phyloP scores from a whole-genome alignment of 2,113 vertebrate genomes.

The Vidua macroura region DNA sequence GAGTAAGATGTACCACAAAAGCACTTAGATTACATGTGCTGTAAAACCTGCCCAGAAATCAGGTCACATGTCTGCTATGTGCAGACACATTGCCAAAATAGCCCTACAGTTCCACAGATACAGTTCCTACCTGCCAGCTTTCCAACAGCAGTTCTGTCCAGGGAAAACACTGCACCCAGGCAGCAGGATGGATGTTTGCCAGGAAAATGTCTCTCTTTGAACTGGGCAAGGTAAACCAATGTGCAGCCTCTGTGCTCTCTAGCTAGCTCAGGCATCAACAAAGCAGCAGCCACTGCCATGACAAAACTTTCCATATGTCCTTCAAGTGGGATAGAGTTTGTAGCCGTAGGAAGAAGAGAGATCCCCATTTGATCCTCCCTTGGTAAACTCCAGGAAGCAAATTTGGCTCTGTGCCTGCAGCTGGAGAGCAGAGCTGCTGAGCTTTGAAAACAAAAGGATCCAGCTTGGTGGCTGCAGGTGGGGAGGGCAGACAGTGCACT shows the following conservation, averaged over 20 bases:
- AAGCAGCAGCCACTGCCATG: not conserved
- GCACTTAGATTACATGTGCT: not conserved
- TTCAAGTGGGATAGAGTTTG: not conserved
- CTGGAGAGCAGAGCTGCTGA: not conserved
- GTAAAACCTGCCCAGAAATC: not conserved
- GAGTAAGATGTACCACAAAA: not conserved
- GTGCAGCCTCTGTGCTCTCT: not conserved
- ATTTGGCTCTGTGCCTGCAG: not conserved
- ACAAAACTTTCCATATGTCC: not conserved
- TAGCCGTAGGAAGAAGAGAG: not conserved
- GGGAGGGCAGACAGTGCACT: not conserved
- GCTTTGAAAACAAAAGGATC: not conserved
- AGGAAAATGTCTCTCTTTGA: rapidly evolving
- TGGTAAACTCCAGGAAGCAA: not conserved
- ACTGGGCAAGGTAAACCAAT: not conserved
- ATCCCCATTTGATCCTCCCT: not conserved
- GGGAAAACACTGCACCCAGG: not conserved
- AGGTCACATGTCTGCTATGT: not conserved
- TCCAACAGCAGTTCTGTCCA: not conserved
- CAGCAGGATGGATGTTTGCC: not conserved
- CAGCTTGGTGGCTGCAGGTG: not conserved
- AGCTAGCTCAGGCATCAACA: not conserved
- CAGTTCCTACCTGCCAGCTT: not conserved
- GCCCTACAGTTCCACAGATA: not conserved
- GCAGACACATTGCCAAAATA: not conserved